Evolutionary conservation across 2,797 vertebrate species (phyloP), one percentile per base, ranked within the genome.

Genomic region (Chaenodraco wilsoni): DNA sequence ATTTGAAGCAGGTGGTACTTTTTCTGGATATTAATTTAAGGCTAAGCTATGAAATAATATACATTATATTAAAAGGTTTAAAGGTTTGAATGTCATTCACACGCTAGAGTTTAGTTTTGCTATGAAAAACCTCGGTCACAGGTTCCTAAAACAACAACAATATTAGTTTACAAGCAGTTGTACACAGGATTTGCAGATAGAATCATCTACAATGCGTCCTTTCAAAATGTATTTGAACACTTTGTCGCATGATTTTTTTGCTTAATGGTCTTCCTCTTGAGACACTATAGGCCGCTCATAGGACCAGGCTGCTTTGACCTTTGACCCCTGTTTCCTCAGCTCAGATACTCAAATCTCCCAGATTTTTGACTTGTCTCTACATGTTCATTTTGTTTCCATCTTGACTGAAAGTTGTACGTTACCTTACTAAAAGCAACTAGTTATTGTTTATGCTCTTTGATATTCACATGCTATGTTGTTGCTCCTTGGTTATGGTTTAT

Each of bases 281-380:
- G 6, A 45, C 0, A 7, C 31, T 6, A 50, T 19, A 57, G 31
- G 13, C 27, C 51, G 43, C 13, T 65, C 21, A 50, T 3, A 13
- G 13, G 27, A 6, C 33, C 37, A 8, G 56, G 46, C 14, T 33
- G 23, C 13, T 54, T 17, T 68, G 14, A 66, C 46, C 8, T 73
- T 55, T 37, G 19, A 40, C 23, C 27, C 66, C 23, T 14, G 0
- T 45, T 37, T 4, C 11, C 33, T 37, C 33, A 37, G 33, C 43
- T 5, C 3, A 41, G 37, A 46, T 40, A 55, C 55, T 61, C 45
- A 54, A 52, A 57, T 31, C 2, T 43, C n/a, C 68, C 27, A 51
- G 41, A 69, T 69, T 55, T 69, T 72, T 23, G 16, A 50, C 9
- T n/a, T 50, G 46, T 40, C 3, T 4, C 45, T 41, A 9, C 48